A percentile compares a stretch with the other conserved stretches of the same genome.
phyloP scores from a whole-genome alignment of 2,888 invertebrate genomes.

The Branchellion lobata region DNA sequence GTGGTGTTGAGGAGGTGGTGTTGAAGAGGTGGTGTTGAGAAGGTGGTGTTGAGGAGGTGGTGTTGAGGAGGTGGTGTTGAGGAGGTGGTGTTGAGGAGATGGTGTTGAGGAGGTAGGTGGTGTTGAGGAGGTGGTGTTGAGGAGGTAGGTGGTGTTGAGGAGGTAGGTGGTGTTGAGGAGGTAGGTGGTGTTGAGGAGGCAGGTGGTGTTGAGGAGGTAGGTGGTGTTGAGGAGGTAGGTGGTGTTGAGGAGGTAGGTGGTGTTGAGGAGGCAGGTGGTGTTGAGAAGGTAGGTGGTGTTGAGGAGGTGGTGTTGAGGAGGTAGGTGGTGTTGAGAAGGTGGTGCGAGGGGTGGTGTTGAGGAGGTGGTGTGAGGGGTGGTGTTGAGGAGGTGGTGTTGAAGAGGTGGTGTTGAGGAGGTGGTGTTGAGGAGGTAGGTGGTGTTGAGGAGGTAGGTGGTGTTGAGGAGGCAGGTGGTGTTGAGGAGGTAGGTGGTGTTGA shows the following conservation, averaged over 20 bases:
- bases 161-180: too few species aligned
- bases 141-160: too few species aligned
- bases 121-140: too few species aligned
- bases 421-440: neutral
- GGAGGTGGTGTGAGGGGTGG: too few species aligned
- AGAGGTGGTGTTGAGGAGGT: neutral
- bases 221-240: neutral
- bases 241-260: too few species aligned
- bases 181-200: neutral
- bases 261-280: too few species aligned
- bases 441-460: too few species aligned
- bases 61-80: neutral
- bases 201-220: neutral
- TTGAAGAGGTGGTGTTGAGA: too few species aligned
- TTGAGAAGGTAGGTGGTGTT: too few species aligned
- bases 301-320: neutral
- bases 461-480: too few species aligned
- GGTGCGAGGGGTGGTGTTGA: neutral
- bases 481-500: neutral
- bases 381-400: neutral
- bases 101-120: too few species aligned
- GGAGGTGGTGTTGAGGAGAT: neutral
- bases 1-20: neutral
- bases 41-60: too few species aligned
- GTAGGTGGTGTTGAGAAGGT: neutral